Base-by-base conservation (phyloP, 2,797 vertebrate species). In the Lepidocolaptes lacrymiger region DNA sequence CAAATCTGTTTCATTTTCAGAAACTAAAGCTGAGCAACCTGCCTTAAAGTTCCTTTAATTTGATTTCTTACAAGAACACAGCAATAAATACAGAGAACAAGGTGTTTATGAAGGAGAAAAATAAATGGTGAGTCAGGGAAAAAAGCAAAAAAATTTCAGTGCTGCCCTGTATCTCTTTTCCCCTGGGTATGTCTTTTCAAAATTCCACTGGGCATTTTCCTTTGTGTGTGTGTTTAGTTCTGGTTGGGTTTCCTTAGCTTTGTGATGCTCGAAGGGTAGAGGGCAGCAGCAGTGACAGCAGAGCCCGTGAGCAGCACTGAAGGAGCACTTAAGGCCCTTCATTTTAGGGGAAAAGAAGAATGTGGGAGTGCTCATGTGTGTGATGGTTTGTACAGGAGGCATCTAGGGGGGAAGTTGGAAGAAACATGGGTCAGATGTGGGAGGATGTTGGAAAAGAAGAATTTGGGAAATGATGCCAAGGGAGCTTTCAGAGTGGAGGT, bases 1-100 rank as follows among this genome's bases (percentile, higher is more conserved):
- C 20, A 69, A 66, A 52, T 58, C 54, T 82, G 24, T 89, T 91
- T 93, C 15, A 24, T 89, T 91, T 94, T 36, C 61, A 89, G 92
- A 85, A 92, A 41, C 4, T 32, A 48, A 85, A 71, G 51, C 76
- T 61, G 59, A 69, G 41, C 85, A 81, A 82, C 43, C 20, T 5
- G 2, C 59, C 63, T 61, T 85, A 52, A 81, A 72, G 21, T 63
- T 37, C 1, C 55, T 88, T 73, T 44, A 13, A 48, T 55, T 76
- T 71, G 30, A 52, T 80, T 4, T 89, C 36, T 48, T 76, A 4
- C 5, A 63, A 88, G n/a, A 80, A 58, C 28, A 44, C 39, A 85
- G 37, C 27, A 56, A 26, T 82, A 73, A 88, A 51, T 71, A 66
- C 21, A 63, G 82, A 85, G 46, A 87, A 46, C 24, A 58, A 63